Evolutionary conservation across 2,797 vertebrate genomes (phyloP).

Genomic region (Coendou prehensilis): DNA sequence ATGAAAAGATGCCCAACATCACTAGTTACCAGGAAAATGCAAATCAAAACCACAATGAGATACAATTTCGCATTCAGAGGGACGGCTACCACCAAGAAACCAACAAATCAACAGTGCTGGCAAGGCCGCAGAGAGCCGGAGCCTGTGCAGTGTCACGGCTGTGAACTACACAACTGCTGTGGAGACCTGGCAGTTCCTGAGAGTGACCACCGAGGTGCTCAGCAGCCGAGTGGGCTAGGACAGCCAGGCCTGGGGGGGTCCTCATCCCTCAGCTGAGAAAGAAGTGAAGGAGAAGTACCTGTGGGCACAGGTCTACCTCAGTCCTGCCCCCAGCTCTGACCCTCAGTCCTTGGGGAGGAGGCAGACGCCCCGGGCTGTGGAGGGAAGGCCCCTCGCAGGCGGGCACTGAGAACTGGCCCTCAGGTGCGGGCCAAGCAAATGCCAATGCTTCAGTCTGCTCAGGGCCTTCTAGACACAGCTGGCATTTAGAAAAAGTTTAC

Average conservation of each 20-base stretch:
- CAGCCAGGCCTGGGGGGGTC: no score
- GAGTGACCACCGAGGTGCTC: background rate
- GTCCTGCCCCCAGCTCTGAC: background rate
- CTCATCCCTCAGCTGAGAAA: background rate
- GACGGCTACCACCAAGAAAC: background rate
- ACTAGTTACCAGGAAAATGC: background rate
- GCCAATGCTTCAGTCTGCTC: background rate
- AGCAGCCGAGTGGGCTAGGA: background rate
- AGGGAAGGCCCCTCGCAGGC: background rate
- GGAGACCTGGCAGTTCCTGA: background rate
- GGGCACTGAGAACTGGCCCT: background rate
- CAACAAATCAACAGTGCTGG: background rate
- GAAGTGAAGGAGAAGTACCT: no score
- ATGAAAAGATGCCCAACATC: background rate
- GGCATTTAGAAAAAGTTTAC: background rate
- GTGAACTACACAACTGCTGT: rapidly evolving
- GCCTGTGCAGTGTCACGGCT: rapidly evolving
- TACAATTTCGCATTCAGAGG: background rate
- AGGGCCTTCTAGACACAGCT: background rate
- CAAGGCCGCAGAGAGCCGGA: background rate
- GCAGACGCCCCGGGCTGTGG: no score
- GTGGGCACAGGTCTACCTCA: no score
- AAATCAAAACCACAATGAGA: background rate
- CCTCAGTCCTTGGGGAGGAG: background rate
- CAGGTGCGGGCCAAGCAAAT: no score